Evolutionary conservation across 2,113 vertebrate genomes (phyloP), one percentile per base, ranked within the genome.

Genomic region (Cynocephalus volans): DNA sequence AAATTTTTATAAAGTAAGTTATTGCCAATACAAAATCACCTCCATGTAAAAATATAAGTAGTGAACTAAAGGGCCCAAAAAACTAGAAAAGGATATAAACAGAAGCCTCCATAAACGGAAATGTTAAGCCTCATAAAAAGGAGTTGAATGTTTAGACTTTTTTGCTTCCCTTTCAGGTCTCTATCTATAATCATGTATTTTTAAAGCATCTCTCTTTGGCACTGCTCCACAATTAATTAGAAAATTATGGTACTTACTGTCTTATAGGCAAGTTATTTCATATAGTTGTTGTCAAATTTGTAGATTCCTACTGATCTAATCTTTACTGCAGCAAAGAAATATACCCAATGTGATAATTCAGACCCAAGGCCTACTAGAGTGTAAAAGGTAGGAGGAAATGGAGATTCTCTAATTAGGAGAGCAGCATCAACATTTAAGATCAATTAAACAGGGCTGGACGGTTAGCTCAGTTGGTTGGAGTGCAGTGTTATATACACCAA

Each of bases 171-270:
- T 93, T 91, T 79, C 50, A 41, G 58, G 77, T 93, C n/a, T 93
- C n/a, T 83, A 23, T 54, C 95, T 94, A 75, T 6, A 91, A 80
- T 69, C 36, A 85, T 3, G 14, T 84, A 86, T 80, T 95, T 96
- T 95, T 76, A 88, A 97, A 97, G 73, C 58, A 73, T 79, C 36
- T 96, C 45, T 67, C 92, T 72, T 92, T 97, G 96, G 95, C 96
- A 92, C 6, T 87, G 79, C 19, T 85, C 79, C 89, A 95, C 14
- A 93, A 87, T 93, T 97, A 92, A 95, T 89, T 72, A 96, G 86
- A 96, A 97, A 95, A 97, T 92, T 65, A 92, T 48, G 83, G 64
- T 52, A 90, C 79, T 96, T 77, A 52, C 36, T 96, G 26, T 92
- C 89, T 90, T 65, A 93, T 14, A 89, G 79, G 76, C 77, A 94